These are phyloP conservation scores for Fistularia commersonii DNA, from an alignment of 2,797 vertebrate species.

Conservation along the genomic window DNA sequence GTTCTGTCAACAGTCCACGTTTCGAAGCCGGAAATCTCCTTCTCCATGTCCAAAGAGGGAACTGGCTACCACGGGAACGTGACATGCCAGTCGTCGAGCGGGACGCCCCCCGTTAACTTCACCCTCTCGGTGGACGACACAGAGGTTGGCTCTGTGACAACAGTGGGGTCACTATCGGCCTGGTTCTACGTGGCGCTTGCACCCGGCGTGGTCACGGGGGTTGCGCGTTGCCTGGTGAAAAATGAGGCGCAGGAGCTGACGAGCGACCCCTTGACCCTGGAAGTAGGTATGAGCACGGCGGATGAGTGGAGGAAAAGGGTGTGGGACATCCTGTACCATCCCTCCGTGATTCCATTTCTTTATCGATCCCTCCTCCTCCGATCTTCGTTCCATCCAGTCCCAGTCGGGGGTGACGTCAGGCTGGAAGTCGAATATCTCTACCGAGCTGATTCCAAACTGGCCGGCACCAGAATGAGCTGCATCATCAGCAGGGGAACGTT, in stretches of 20 bases:
- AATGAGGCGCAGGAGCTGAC: slow-evolving; percentile 56
- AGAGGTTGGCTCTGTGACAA: slow-evolving; percentile 23
- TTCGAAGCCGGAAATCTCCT: slow-evolving; percentile 63
- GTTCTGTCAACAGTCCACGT: slow-evolving; percentile 51
- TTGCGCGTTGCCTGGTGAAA: slow-evolving; percentile 53
- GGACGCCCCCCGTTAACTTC: slow-evolving; percentile 66
- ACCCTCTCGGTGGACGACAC: slow-evolving; percentile 48
- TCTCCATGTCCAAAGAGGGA: slow-evolving; percentile 56
- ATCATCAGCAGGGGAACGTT: slow-evolving; percentile 65
- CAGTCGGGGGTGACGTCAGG: slow-evolving; percentile 62
- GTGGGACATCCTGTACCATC: background rate
- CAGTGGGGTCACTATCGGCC: slow-evolving; percentile 34
- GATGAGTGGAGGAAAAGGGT: background rate
- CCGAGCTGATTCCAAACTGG: slow-evolving; percentile 33
- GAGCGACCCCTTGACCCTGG: slow-evolving; percentile 63
- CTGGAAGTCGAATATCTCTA: slow-evolving; percentile 70
- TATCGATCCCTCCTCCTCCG: background rate
- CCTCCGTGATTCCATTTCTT: background rate
- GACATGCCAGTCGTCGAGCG: slow-evolving; percentile 62
- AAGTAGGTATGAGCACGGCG: slow-evolving; percentile 65
- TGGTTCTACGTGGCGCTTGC: slow-evolving; percentile 59
- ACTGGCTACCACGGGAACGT: slow-evolving; percentile 54
- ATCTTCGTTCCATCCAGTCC: slow-evolving; percentile 41
- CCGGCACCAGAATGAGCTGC: slow-evolving; percentile 58
- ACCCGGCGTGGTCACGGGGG: slow-evolving; percentile 55